Base-by-base conservation (phyloP, 2,888 invertebrate species). In the Anthrax anthrax region DNA sequence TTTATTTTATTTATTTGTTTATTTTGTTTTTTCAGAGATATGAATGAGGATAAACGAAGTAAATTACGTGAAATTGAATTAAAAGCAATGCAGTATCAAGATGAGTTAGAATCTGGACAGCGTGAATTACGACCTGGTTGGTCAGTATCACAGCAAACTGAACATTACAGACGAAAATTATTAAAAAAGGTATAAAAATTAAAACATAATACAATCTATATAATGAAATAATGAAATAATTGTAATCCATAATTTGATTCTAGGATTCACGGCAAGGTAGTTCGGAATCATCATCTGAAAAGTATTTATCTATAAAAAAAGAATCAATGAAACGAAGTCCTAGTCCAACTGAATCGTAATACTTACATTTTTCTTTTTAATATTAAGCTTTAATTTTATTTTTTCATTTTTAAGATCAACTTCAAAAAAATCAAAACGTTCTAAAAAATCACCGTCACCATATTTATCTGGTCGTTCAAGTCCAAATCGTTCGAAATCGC, bases 31-130 rank as follows among this genome's bases (percentile, higher is more conserved):
- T 44, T 32, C 53, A 73, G 77, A 49, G 77, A 77, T 59, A 75
- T 72, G 55, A 75, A 73, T 46, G 81, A 81, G 60, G 80, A 84
- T 60, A 75, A 81, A 56, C 78, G 89, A 40, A 77, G 74, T 53
- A 79, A 81, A 58, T 67, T 90, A 48, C 76, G 96, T 19, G 95
- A 96, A 66, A 88, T 98, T 58, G 97, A 97, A 72, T 80, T 95
- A 55, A 90, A 91, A 71, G 88, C 90, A 44, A 77, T 96, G 71
- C 87, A 89, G 64, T 96, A 92, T 72, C 91, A 92, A 67, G 96
- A 96, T 72, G 95, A 95, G 65, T 67, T 96, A 56, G 96, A 96
- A 70, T 81, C 82, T 3, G 94, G 94, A 1, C 75, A 79, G 57
- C 74, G 84, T 48, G 74, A 76, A 34, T 63, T 84, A 18, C 82